phyloP scores from a whole-genome alignment of 2,113 vertebrate genomes.

The Grammatotria lemairii region DNA sequence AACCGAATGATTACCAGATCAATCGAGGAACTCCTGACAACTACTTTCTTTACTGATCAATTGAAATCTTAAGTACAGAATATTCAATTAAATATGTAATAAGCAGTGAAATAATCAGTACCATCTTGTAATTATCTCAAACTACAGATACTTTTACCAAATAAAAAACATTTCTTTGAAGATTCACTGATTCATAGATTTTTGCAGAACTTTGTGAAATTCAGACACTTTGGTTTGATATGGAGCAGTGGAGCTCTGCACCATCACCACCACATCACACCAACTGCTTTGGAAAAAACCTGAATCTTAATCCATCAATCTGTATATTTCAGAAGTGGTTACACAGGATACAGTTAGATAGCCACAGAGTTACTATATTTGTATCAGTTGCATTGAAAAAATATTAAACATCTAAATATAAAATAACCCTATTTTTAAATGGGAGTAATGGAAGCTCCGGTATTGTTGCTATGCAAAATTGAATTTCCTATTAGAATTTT shows the following conservation, averaged over 20 bases:
- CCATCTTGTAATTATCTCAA: not conserved
- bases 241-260: not conserved
- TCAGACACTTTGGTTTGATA: not conserved
- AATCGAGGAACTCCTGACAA: not conserved
- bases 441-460: not conserved
- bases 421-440: not conserved
- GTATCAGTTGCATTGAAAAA: not conserved
- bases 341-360: not conserved
- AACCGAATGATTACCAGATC: not conserved
- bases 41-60: not conserved
- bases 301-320: not conserved
- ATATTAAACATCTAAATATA: not conserved
- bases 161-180: not conserved
- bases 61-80: too few species aligned
- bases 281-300: not conserved
- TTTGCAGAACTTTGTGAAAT: not conserved
- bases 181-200: not conserved
- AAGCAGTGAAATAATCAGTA: not conserved
- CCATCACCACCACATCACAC: not conserved
- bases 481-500: not conserved
- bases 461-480: not conserved
- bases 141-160: not conserved
- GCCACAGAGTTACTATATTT: not conserved
- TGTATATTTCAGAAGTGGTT: not conserved
- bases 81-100: not conserved